Evolutionary conservation across 2,113 vertebrate genomes (phyloP).

Genomic region (Neodontobutis hainanensis): DNA sequence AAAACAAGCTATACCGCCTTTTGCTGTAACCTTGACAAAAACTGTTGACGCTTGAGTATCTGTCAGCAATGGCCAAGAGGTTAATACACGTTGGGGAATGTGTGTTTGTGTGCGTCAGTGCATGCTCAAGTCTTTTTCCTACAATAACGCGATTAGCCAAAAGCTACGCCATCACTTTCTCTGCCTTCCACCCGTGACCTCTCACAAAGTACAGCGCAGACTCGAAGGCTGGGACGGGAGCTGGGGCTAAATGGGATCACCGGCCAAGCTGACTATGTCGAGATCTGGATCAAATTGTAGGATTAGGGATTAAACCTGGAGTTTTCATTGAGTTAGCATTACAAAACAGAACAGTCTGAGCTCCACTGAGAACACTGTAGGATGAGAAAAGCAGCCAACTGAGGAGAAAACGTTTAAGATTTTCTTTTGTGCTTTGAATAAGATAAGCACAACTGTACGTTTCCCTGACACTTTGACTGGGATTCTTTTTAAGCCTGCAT

Average conservation of each 20-base stretch:
- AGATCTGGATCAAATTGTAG: constrained; percentile 55
- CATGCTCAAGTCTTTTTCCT: constrained; percentile 23
- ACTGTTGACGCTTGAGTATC: constrained; percentile 55
- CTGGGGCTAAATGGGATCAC: constrained; percentile 58
- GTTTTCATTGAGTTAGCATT: constrained; percentile 36
- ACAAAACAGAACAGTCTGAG: constrained; percentile 7
- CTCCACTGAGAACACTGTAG: not conserved
- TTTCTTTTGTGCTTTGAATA: constrained; percentile 2
- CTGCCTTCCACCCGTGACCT: constrained; percentile 34
- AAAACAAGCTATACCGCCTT: constrained; percentile 26
- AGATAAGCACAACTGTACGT: not conserved
- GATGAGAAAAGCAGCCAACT: constrained; percentile 14
- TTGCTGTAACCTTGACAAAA: constrained; percentile 64
- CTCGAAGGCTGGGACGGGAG: not conserved
- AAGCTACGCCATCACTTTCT: constrained; percentile 62
- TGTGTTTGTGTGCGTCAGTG: constrained; percentile 11
- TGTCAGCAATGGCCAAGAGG: constrained; percentile 54
- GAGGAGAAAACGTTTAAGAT: constrained; percentile 21
- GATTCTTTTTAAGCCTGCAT: constrained; percentile 33
- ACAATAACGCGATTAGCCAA: constrained; percentile 63
- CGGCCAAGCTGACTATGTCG: not conserved
- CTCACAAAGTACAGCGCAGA: constrained; percentile 15
- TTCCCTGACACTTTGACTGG: constrained; percentile 37
- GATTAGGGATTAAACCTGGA: constrained; percentile 53
- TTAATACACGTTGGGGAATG: constrained; percentile 56